These are phyloP conservation scores for Cyrtorhinus lividipennis DNA, from an alignment of 1,140 invertebrate species.

Conservation along the genomic window DNA sequence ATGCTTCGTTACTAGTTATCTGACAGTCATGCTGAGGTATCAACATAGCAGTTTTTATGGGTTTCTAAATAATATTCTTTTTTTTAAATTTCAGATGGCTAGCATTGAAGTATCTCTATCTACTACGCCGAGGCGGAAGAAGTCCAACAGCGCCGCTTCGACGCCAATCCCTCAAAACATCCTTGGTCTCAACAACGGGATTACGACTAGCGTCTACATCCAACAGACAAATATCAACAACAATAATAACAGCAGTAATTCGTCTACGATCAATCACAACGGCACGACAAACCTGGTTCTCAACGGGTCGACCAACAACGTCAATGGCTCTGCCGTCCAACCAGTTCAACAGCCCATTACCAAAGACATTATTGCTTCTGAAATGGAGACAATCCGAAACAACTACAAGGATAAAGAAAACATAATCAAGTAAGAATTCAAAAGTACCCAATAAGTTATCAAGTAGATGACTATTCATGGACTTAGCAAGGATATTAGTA, in stretches of 20 bases:
- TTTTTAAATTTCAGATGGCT: constrained; percentile 65
- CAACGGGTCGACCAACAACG: constrained; percentile 11
- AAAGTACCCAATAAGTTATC: constrained; percentile 8
- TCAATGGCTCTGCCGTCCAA: constrained; percentile 11
- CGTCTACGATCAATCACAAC: constrained; percentile 26
- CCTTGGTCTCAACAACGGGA: constrained; percentile 7
- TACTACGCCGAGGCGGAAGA: constrained; percentile 39
- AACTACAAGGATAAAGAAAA: constrained; percentile 65
- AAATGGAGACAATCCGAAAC: constrained; percentile 53
- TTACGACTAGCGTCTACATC: constrained; percentile 24
- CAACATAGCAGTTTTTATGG: too few species aligned
- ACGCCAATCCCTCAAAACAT: constrained; percentile 18
- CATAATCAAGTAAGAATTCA: constrained; percentile 56
- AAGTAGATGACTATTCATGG: not conserved
- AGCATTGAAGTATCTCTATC: constrained; percentile 68
- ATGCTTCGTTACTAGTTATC: too few species aligned
- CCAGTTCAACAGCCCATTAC: not conserved
- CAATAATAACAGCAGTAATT: constrained; percentile 30
- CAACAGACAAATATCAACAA: constrained; percentile 24
- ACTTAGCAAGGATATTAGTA: too few species aligned
- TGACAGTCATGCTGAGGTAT: too few species aligned
- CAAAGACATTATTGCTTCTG: constrained; percentile 34
- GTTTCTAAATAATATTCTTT: too few species aligned
- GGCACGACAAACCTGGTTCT: constrained; percentile 10
- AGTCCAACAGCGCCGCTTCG: constrained; percentile 24